phyloP scores from a whole-genome alignment of 2,888 invertebrate species.

The Pecten maximus region DNA sequence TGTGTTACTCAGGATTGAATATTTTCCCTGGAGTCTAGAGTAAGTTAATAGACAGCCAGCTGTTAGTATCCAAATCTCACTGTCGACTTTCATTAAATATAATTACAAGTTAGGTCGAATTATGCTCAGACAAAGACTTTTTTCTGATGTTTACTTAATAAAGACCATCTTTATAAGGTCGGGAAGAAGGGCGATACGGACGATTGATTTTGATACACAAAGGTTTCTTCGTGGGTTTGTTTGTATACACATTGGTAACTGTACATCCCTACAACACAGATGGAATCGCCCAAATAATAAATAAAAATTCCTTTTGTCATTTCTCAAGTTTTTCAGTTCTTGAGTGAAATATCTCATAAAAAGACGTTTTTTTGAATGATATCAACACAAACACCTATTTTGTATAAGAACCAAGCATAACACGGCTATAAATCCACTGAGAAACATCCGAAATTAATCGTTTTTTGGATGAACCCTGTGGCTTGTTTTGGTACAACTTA shows the following conservation, averaged over 20 bases:
- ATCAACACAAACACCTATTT: neutral
- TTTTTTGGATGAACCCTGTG: neutral
- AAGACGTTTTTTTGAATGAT: neutral
- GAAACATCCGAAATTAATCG: neutral
- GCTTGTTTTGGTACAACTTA: slow-evolving; percentile 85
- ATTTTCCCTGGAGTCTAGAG: neutral
- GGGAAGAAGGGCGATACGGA: neutral
- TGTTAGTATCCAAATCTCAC: too few relatives aligned
- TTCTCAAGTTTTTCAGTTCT: neutral
- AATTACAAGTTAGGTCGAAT: neutral
- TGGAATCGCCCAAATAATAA: neutral
- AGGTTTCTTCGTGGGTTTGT: neutral
- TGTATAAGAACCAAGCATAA: neutral
- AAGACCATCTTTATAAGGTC: neutral
- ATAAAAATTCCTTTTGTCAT: neutral
- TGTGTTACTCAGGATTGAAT: too few relatives aligned
- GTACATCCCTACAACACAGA: neutral
- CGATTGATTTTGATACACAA: neutral
- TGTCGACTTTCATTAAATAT: neutral
- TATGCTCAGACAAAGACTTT: neutral
- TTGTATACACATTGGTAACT: neutral
- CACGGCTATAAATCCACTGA: neutral
- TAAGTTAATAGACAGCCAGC: neutral
- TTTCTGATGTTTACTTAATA: neutral
- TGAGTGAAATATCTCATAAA: neutral